Percentiles rank a stretch among this genome's conserved stretches.
phyloP scores from a whole-genome alignment of 2,888 invertebrate species.

The Spodoptera exigua region DNA sequence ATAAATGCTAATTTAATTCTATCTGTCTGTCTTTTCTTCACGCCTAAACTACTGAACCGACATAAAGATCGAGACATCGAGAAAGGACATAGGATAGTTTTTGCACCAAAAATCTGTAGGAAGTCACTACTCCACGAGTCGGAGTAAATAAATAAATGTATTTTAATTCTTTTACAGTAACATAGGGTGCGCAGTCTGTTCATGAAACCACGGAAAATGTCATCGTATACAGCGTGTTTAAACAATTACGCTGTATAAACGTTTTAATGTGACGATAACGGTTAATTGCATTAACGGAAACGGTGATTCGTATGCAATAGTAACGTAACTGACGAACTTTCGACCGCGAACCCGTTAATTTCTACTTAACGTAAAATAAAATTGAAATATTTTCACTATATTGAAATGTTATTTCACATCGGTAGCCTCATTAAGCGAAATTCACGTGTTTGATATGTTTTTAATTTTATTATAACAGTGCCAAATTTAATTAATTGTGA shows the following conservation, averaged over 20 bases:
- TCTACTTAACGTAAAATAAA: conserved; percentile 63
- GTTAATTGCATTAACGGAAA: conserved; percentile 61
- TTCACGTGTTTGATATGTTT: conserved; percentile 56
- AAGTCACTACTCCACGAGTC: no score
- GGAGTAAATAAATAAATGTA: no score
- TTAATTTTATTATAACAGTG: conserved; percentile 58
- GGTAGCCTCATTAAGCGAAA: conserved; percentile 56
- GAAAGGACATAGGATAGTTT: no score
- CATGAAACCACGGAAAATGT: conserved; percentile 17
- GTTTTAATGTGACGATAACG: conserved; percentile 53
- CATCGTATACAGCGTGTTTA: conserved; percentile 28
- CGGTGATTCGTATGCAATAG: conserved; percentile 62
- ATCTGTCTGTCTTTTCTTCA: no score
- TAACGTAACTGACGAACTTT: conserved; percentile 62
- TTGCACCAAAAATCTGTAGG: no score
- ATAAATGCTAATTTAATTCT: no score
- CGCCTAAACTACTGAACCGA: no score
- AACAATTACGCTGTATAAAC: conserved; percentile 52
- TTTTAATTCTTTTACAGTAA: no score
- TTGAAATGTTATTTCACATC: conserved; percentile 54
- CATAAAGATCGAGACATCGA: no score
- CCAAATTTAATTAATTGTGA: conserved; percentile 56
- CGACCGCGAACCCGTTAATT: conserved; percentile 65
- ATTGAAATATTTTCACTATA: conserved; percentile 57
- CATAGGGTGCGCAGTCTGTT: background rate